Base-by-base conservation (phyloP, 2,797 vertebrate genomes). In the Clarias platycephalus region DNA sequence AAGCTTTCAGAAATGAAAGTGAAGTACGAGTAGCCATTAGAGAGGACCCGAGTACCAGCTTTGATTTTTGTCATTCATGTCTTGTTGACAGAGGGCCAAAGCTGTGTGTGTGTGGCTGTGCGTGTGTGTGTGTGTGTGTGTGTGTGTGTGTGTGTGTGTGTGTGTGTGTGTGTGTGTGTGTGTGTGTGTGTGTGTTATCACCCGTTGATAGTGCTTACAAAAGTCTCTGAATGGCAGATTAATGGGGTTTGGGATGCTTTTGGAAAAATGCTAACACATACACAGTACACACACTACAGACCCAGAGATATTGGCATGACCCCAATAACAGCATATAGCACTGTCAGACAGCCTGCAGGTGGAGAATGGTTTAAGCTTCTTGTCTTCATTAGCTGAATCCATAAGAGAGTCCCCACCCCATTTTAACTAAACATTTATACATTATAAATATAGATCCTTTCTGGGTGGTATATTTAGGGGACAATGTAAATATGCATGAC, bases 391-490 rank as follows among this genome's bases (percentile, higher is more conserved):
- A 75, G 26, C 44, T 55, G 12, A 40, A 76, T 62, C 4, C 66
- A 74, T 53, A 53, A 53, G 49, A 53, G 49, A 2, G 49, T 53
- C 28, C 58, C 58, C 49, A 75, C 28, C 55, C 31, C 76, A 53
- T 71, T 85, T 28, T 57, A 63, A 53, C 82, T 28, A 84, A 62
- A 77, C 37, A 64, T 20, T 76, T 81, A 85, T 83, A 87, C 60
- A 57, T 78, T 85, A 82, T 84, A 80, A 86, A 87, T 80, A 85
- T 77, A 83, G 83, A 77, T 85, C 74, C 28, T 84, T 67, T 87
- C 83, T 57, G 0, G 3, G 55, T 81, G 84, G 81, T 85, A 84
- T 86, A 85, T 90, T 88, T 90, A 90, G 82, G 71, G 63, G 78
- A 28, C 26, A 24, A 49, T 7, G 40, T 84, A 80, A 84, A 81